Evolutionary conservation across 2,113 vertebrate species (phyloP).

Genomic region (Myrmophylax atrothorax): DNA sequence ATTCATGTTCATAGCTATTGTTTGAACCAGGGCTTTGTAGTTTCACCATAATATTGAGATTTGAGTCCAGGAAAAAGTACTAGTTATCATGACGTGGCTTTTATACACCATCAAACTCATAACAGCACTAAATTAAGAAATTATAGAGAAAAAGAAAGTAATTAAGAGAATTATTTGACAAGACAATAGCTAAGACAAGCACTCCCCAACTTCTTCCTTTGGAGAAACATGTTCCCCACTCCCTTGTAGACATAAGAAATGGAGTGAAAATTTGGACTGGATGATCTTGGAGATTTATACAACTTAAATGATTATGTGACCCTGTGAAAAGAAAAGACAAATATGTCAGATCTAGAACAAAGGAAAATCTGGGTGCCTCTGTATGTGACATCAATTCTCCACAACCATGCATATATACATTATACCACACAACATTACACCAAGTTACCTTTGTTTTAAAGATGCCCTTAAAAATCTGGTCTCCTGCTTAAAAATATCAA

Average conservation of each 20-base stretch:
- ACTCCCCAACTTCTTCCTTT: background rate
- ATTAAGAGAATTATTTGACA: background rate
- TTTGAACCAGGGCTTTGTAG: background rate
- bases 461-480: background rate
- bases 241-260: background rate
- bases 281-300: background rate
- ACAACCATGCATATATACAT: background rate
- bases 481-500: background rate
- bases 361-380: background rate
- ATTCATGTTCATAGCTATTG: background rate
- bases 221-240: background rate
- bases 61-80: background rate
- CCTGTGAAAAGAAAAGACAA: background rate
- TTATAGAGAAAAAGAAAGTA: background rate
- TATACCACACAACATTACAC: background rate
- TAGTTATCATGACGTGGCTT: background rate
- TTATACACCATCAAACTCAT: background rate
- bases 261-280: fast-evolving
- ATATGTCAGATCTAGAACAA: background rate
- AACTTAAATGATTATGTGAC: background rate
- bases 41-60: background rate
- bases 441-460: background rate
- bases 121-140: background rate
- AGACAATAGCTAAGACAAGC: background rate
- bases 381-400: fast-evolving